Evolutionary conservation across 1,140 invertebrate genomes (phyloP).

Genomic region (Gryon sp.): DNA sequence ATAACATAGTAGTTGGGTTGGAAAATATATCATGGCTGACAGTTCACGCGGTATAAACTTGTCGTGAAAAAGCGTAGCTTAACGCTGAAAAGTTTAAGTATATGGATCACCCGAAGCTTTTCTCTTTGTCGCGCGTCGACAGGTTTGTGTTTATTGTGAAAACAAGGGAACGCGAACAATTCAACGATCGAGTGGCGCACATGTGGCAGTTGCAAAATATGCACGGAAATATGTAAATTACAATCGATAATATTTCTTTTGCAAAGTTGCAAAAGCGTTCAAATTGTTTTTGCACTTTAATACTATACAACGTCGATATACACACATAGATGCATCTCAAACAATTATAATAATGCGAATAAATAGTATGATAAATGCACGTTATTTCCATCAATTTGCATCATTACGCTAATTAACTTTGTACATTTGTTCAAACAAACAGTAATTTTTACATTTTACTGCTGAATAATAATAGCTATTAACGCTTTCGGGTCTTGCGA

Average conservation of each 20-base stretch:
- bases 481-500: too few relatives aligned
- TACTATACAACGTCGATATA: not conserved
- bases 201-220: conserved; percentile 41
- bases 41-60: conserved; percentile 55
- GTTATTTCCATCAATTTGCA: conserved; percentile 20
- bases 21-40: conserved; percentile 59
- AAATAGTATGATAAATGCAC: conserved; percentile 17
- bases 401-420: conserved; percentile 31
- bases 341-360: conserved; percentile 36
- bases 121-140: conserved; percentile 67
- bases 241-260: conserved; percentile 68
- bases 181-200: conserved; percentile 50
- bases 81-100: conserved; percentile 56
- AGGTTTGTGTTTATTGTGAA: conserved; percentile 78
- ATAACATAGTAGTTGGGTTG: conserved; percentile 20
- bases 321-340: conserved; percentile 21
- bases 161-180: conserved; percentile 66
- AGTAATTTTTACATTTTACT: not conserved
- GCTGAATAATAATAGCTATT: not conserved
- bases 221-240: conserved; percentile 59
- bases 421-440: conserved; percentile 20
- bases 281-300: conserved; percentile 27
- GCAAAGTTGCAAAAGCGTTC: conserved; percentile 43
- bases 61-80: conserved; percentile 55
- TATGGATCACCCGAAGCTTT: conserved; percentile 64